These are phyloP conservation scores for Corella eumyota DNA, from an alignment of 23 tunicate species.

Conservation along the genomic window DNA sequence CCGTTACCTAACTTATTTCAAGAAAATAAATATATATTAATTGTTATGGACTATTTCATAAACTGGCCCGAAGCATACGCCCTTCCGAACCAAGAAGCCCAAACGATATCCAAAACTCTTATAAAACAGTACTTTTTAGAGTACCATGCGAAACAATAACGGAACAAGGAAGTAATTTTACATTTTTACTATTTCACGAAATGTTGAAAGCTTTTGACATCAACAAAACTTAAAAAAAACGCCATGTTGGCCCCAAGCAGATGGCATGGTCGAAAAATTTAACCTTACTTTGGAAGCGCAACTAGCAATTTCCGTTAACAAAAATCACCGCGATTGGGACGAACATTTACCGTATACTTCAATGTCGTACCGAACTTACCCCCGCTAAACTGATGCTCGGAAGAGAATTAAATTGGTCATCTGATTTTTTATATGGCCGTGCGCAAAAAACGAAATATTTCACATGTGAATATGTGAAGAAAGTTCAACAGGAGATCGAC, in stretches of 20 bases:
- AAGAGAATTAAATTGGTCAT: neutral
- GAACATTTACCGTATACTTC: neutral
- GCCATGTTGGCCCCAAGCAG: neutral
- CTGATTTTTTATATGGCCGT: neutral
- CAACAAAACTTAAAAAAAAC: neutral
- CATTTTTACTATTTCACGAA: neutral
- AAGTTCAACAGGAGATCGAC: too few species aligned
- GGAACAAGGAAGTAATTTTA: neutral
- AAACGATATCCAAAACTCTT: neutral
- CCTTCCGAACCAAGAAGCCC: neutral
- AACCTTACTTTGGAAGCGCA: neutral
- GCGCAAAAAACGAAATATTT: neutral
- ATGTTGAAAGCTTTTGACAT: neutral
- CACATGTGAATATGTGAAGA: too few species aligned
- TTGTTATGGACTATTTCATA: neutral
- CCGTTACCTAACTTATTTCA: neutral
- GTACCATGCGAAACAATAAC: neutral
- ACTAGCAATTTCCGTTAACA: neutral
- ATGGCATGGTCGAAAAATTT: neutral
- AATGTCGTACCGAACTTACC: neutral
- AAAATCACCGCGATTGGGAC: neutral
- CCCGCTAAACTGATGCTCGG: neutral
- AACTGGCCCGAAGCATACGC: neutral
- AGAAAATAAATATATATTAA: neutral
- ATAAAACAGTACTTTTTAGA: neutral